Evolutionary conservation across 2,797 vertebrate species (phyloP).

Genomic region (Acanthornis magna): DNA sequence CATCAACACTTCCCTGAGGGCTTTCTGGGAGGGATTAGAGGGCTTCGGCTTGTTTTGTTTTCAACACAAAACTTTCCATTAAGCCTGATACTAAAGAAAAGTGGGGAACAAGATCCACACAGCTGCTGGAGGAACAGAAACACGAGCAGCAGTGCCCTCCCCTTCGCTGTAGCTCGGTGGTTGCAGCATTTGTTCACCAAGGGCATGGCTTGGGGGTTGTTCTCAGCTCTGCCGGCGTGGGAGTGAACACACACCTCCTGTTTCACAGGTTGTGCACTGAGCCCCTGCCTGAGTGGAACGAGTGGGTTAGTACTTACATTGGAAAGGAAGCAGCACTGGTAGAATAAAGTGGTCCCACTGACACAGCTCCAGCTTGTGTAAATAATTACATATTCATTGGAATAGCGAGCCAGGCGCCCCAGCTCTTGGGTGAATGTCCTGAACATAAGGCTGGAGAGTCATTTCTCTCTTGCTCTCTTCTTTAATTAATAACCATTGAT

Average conservation of each 20-base stretch:
- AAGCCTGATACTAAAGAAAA: not conserved
- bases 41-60: not conserved
- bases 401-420: not conserved
- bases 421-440: not conserved
- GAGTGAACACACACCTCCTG: not conserved
- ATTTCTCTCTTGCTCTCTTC: not conserved
- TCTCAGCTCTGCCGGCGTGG: not conserved
- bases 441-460: slow-evolving; percentile 3
- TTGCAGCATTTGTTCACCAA: too few relatives aligned
- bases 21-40: not conserved
- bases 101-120: not conserved
- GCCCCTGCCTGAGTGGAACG: not conserved
- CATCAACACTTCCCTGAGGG: not conserved
- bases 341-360: not conserved
- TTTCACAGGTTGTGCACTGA: not conserved
- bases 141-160: not conserved
- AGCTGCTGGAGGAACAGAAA: not conserved
- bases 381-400: not conserved
- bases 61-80: not conserved
- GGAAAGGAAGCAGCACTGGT: not conserved
- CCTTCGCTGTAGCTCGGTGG: not conserved
- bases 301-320: not conserved
- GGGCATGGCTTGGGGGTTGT: not conserved
- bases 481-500: not conserved
- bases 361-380: not conserved